Evolutionary conservation across 2,888 invertebrate species (phyloP).

Genomic region (Acholoe squamosa): DNA sequence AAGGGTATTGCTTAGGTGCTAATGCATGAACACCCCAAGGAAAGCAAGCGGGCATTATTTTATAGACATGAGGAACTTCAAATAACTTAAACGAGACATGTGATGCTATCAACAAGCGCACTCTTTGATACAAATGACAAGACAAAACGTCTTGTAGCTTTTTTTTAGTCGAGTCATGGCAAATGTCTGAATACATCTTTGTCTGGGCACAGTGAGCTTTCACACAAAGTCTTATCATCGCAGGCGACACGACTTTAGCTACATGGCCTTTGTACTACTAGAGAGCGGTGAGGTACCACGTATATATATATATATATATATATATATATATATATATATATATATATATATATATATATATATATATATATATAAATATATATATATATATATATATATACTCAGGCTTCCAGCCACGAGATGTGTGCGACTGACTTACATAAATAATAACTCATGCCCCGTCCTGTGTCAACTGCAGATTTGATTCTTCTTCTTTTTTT

Average conservation of each 20-base stretch:
- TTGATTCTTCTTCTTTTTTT: too few species aligned
- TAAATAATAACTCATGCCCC: too few species aligned
- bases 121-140: neutral
- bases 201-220: neutral
- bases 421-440: too few species aligned
- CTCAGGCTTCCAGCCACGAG: too few species aligned
- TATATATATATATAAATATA: too few species aligned
- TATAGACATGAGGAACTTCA: neutral
- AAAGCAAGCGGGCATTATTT: neutral
- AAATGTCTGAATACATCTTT: conserved; percentile 1
- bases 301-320: too few species aligned
- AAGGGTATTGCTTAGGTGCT: neutral
- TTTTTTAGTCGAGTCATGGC: neutral
- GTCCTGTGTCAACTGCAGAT: too few species aligned
- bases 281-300: too few species aligned
- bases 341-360: too few species aligned
- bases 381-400: too few species aligned
- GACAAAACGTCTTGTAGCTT: neutral
- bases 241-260: neutral
- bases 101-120: neutral
- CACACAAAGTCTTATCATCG: neutral
- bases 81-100: neutral
- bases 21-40: neutral
- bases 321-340: too few species aligned
- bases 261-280: too few species aligned